Evolutionary conservation across 1,140 invertebrate genomes (phyloP).

Genomic region (Coelopa frigida): DNA sequence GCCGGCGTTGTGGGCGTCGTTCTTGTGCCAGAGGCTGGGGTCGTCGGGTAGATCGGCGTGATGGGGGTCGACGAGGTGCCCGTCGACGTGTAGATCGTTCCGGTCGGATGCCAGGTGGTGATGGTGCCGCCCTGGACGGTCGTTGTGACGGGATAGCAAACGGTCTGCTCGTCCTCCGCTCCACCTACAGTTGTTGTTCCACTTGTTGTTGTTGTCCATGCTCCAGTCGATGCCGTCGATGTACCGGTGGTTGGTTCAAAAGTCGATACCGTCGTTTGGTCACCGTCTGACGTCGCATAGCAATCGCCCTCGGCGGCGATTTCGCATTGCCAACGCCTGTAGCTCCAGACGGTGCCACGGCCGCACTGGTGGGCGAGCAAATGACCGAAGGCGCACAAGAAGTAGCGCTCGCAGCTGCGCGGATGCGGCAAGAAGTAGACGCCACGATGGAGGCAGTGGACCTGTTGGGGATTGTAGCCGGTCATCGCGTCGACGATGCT

Average conservation of each 20-base stretch:
- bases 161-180: too few species aligned
- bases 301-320: constrained; percentile 20
- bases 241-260: too few species aligned
- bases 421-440: constrained; percentile 40
- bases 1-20: neutral
- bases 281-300: constrained; percentile 15
- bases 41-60: neutral
- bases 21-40: constrained; percentile 10
- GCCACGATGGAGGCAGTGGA: constrained; percentile 34
- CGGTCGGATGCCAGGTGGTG: too few species aligned
- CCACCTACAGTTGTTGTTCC: neutral
- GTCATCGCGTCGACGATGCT: constrained; percentile 25
- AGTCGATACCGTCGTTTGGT: too few species aligned
- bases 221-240: too few species aligned
- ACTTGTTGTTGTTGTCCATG: neutral
- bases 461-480: constrained; percentile 27
- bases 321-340: constrained; percentile 26
- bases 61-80: neutral
- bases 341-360: constrained; percentile 28
- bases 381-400: constrained; percentile 35
- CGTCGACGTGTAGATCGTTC: neutral
- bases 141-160: too few species aligned
- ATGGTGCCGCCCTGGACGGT: too few species aligned
- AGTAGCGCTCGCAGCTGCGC: constrained; percentile 27
- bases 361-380: constrained; percentile 34